phyloP scores from a whole-genome alignment of 92 coral and sea anemone genomes.

The Pocillopora grandis region DNA sequence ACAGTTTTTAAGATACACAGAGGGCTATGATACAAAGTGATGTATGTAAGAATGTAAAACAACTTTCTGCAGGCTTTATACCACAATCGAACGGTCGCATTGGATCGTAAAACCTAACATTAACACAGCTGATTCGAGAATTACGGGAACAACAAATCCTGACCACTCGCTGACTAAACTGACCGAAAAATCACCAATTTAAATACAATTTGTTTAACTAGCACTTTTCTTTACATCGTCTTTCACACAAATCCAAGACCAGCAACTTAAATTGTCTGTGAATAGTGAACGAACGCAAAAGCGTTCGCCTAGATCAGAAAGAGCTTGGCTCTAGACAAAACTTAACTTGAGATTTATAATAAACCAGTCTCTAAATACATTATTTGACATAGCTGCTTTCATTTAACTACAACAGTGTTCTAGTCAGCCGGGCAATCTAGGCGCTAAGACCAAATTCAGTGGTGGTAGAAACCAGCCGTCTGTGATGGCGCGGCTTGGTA shows the following conservation, averaged over 20 bases:
- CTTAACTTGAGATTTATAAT: conserved; percentile 3
- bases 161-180: conserved; percentile 37
- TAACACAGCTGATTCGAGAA: conserved; percentile 20
- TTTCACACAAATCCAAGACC: background rate
- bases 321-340: conserved; percentile 41
- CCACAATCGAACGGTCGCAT: conserved; percentile 29
- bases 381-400: background rate
- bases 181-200: conserved; percentile 27
- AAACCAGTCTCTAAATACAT: conserved; percentile 16
- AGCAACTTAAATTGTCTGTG: background rate
- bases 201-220: conserved; percentile 28
- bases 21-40: conserved; percentile 41
- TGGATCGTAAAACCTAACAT: conserved; percentile 27
- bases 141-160: conserved; percentile 21
- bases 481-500: conserved; percentile 64
- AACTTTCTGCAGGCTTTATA: background rate
- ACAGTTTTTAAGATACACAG: conserved; percentile 24
- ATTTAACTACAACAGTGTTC: conserved; percentile 11
- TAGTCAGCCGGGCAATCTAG: conserved; percentile 1
- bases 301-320: background rate
- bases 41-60: conserved; percentile 39
- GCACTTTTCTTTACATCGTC: conserved; percentile 7
- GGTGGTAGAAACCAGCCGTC: conserved; percentile 61
- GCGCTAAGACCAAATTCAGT: conserved; percentile 11
- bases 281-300: background rate